These are phyloP conservation scores for Drosophila kanekoi DNA, from an alignment of 2,888 invertebrate species.

Conservation along the genomic window DNA sequence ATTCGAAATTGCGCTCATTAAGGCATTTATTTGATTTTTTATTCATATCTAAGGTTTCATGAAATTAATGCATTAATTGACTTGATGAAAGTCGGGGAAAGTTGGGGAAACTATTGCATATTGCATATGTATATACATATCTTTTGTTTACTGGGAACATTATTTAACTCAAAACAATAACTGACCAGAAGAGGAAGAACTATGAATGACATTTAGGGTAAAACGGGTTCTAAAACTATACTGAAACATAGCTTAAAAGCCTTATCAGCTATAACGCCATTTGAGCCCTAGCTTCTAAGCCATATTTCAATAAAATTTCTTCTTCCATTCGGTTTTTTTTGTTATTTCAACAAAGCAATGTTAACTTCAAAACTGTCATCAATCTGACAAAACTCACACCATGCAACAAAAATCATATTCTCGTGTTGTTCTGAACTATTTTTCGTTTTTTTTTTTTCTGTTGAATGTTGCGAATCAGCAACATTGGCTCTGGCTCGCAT, in stretches of 20 bases:
- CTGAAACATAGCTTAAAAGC: neutral
- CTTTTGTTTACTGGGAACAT: too few species aligned
- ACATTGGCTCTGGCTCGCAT: constrained; percentile 29
- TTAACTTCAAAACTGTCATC: constrained; percentile 48
- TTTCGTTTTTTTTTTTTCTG: neutral
- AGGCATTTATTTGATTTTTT: neutral
- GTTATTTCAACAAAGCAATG: constrained; percentile 12
- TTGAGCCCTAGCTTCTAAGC: neutral
- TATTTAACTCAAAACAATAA: too few species aligned
- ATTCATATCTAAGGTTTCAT: neutral
- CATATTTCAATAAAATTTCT: constrained; percentile 8
- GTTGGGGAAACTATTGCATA: too few species aligned
- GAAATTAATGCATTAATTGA: neutral
- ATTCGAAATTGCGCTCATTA: constrained; percentile 6
- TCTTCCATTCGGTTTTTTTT: neutral
- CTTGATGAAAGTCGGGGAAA: neutral
- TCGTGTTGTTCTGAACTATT: constrained; percentile 2
- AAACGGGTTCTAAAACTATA: too few species aligned
- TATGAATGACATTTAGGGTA: too few species aligned
- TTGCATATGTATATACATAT: too few species aligned
- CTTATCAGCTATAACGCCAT: constrained; percentile 1
- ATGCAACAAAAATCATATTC: constrained; percentile 43
- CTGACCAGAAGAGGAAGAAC: too few species aligned
- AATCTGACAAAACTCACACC: constrained; percentile 48
- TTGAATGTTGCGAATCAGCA: constrained; percentile 14